Base-by-base conservation (phyloP, 2,888 invertebrate genomes). In the Diarsia mendica region DNA sequence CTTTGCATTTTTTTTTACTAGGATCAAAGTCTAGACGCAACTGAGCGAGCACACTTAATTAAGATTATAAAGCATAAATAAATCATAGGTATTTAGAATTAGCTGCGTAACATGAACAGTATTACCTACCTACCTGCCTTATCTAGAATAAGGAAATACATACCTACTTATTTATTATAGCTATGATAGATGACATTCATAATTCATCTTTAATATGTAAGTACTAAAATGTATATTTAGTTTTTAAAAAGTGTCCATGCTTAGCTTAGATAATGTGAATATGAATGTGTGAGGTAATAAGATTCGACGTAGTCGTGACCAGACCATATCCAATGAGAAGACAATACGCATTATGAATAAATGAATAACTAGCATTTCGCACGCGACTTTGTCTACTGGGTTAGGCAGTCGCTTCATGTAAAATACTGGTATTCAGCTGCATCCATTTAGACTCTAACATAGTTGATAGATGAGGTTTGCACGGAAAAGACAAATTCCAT, bases 301-400 rank as follows among this genome's bases (percentile, higher is more conserved):
- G 13, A 75, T 75, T 65, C 20, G 20, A 33, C 20, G 39, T 48
- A 18, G 49, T 67, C 58, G 23, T 75, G 33, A 51, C 33, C n/a
- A 46, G 49, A 48, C 46, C 51, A 28, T 69, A 15, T 61, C 39
- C 51, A 39, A 77, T 6, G 2, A 46, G 44, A 46, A 51, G 44
- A 76, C 69, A 76, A 67, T 77, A 58, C 58, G 46, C 77, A 28
- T 49, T 49, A 49, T 67, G 18, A 58, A 58, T 58, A 39, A 33
- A 33, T n/a, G n/a, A n/a, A n/a, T n/a, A n/a, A n/a, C n/a, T n/a
- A n/a, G n/a, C n/a, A n/a, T 28, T 28, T 28, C 28, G 28, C 28
- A 28, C 28, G 28, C 2, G 28, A 2, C 1, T 28, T 28, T 28
- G 28, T 28, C 28, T 28, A 28, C 28, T 28, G 28, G 28, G 28